Percentiles rank a stretch among this genome's conserved stretches.
phyloP scores from a whole-genome alignment of 1,140 invertebrate genomes.

The Sarcophaga bullata region DNA sequence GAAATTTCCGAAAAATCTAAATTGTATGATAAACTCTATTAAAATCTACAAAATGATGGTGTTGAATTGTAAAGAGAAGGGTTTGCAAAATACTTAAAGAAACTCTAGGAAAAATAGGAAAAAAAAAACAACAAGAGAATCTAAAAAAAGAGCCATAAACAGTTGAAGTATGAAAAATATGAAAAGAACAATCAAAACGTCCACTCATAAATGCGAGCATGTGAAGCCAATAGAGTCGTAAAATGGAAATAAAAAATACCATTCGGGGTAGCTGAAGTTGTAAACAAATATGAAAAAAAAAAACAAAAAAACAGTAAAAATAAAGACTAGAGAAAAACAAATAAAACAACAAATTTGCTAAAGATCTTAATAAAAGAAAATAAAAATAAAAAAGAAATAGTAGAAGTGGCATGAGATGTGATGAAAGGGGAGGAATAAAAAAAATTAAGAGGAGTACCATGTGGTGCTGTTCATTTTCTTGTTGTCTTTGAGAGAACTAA shows the following conservation, averaged over 20 bases:
- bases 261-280: not conserved
- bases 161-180: not conserved
- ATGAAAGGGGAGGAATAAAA: not conserved
- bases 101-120: no score
- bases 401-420: not conserved
- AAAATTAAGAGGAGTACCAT: not conserved
- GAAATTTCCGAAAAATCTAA: not conserved
- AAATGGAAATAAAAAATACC: slow-evolving; percentile 7
- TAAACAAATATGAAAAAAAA: not conserved
- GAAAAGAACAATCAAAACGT: not conserved
- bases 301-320: no score
- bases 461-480: not conserved
- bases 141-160: slow-evolving; percentile 23
- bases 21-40: not conserved
- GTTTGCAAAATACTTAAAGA: slow-evolving; percentile 12
- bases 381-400: not conserved
- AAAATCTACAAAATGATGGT: slow-evolving; percentile 19
- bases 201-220: not conserved
- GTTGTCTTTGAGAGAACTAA: no score
- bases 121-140: slow-evolving; percentile 20
- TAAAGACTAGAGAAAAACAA: not conserved
- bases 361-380: not conserved
- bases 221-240: slow-evolving; percentile 26
- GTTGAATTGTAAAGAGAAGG: not conserved
- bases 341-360: slow-evolving; percentile 1